A percentile compares a stretch with the other conserved stretches of the same genome.
These are phyloP conservation scores for Tetragonisca angustula DNA, from an alignment of 2,888 invertebrate species.

Conservation along the genomic window DNA sequence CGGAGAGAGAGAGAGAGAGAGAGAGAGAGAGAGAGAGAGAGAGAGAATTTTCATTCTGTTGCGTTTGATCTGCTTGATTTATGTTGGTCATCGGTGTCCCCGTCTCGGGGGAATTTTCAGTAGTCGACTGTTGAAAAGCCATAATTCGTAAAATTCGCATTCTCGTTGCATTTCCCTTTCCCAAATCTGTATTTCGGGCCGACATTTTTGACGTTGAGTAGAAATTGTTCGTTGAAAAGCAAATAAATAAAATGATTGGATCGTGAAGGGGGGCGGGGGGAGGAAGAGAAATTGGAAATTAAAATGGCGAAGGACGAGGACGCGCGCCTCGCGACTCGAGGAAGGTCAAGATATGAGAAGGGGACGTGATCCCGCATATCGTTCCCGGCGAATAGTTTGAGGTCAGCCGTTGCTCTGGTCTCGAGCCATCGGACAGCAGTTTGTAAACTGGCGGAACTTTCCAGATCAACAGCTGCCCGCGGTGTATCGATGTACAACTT, in stretches of 20 bases:
- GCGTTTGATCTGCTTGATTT: neutral
- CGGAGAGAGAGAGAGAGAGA: neutral
- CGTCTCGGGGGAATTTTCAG: too few relatives aligned
- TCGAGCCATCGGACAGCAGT: slow-evolving; percentile 56
- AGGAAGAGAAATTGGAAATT: neutral
- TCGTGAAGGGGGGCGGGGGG: too few relatives aligned
- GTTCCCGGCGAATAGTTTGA: slow-evolving; percentile 51
- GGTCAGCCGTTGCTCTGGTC: slow-evolving; percentile 58
- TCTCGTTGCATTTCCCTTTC: too few relatives aligned
- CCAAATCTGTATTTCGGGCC: too few relatives aligned
- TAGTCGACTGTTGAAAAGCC: too few relatives aligned
- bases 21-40: too few relatives aligned
- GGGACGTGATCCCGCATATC: slow-evolving; percentile 58
- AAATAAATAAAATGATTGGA: too few relatives aligned
- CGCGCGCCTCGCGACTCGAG: slow-evolving; percentile 6
- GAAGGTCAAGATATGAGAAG: slow-evolving; percentile 56
- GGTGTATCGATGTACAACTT: slow-evolving; percentile 44
- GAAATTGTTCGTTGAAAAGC: too few relatives aligned
- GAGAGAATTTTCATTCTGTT: neutral
- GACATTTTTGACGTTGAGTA: too few relatives aligned
- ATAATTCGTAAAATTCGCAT: too few relatives aligned
- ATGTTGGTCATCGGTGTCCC: neutral
- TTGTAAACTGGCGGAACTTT: slow-evolving; percentile 63
- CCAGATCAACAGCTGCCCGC: slow-evolving; percentile 55
- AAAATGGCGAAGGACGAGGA: neutral